A percentile compares a stretch with the other conserved stretches of the same genome.
These are phyloP conservation scores for Trematomus loennbergii DNA, from an alignment of 2,113 vertebrate species.

Conservation along the genomic window DNA sequence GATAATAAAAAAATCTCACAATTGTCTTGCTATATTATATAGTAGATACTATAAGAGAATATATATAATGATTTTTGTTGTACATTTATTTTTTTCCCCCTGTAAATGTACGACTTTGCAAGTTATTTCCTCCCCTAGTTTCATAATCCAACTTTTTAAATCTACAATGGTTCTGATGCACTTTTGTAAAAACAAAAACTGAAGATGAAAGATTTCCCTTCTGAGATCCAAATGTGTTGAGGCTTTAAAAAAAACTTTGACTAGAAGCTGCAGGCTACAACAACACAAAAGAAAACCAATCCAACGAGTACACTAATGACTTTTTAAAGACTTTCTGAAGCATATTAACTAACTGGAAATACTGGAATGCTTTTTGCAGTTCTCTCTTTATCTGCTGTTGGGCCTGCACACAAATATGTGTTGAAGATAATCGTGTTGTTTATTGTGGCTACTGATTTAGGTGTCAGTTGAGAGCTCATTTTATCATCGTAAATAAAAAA, in stretches of 20 bases:
- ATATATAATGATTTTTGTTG: too few relatives aligned
- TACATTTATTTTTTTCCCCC: not conserved
- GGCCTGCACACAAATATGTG: not conserved
- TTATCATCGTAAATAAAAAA: too few relatives aligned
- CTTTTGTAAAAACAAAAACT: not conserved
- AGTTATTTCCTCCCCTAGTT: not conserved
- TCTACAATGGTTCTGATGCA: too few relatives aligned
- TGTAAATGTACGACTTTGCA: not conserved
- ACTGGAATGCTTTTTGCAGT: slow-evolving; percentile 6
- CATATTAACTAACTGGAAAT: not conserved
- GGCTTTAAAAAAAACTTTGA: not conserved
- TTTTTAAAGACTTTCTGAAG: not conserved
- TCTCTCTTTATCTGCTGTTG: not conserved
- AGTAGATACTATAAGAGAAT: too few relatives aligned
- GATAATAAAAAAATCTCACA: too few relatives aligned
- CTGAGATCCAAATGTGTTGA: not conserved
- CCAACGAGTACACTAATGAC: not conserved
- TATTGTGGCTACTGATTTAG: not conserved
- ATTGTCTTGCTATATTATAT: too few relatives aligned
- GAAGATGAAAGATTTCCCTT: not conserved
- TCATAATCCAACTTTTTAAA: too few relatives aligned
- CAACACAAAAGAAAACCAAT: not conserved
- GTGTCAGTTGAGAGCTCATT: too few relatives aligned
- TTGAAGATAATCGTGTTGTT: not conserved
- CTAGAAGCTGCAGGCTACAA: not conserved